Evolutionary conservation across 2,797 vertebrate genomes (phyloP).

Genomic region (Oreortyx pictus): DNA sequence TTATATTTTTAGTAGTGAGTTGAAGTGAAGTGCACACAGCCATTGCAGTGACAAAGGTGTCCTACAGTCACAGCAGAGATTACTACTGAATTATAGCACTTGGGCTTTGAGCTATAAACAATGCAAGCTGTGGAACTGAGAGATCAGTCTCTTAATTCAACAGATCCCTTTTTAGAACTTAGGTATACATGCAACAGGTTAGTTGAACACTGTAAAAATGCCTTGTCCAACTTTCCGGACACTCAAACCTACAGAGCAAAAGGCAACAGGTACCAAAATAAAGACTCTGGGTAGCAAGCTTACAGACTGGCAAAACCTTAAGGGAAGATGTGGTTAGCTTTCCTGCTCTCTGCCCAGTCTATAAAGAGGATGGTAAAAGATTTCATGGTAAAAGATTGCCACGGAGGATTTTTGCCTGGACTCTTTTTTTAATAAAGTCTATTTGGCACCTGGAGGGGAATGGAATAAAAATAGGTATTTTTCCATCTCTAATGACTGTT

Average conservation of each 20-base stretch:
- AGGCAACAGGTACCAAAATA: neutral
- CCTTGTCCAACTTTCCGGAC: neutral
- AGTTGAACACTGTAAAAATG: neutral
- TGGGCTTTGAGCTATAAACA: neutral
- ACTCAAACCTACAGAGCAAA: neutral
- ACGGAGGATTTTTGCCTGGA: slow-evolving; percentile 3
- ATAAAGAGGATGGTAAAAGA: neutral
- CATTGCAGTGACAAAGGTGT: neutral
- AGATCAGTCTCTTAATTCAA: fast-evolving
- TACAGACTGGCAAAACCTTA: neutral
- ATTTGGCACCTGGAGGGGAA: neutral
- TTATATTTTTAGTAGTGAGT: neutral
- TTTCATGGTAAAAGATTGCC: slow-evolving; percentile 11
- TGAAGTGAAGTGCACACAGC: neutral
- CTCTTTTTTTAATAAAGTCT: slow-evolving; percentile 9
- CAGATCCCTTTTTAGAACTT: neutral
- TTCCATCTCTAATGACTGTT: neutral
- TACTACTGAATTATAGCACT: neutral
- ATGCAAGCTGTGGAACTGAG: neutral
- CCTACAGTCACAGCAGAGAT: neutral
- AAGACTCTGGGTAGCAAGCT: neutral
- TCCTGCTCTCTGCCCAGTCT: neutral
- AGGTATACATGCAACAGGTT: neutral
- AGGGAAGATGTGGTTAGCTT: neutral
- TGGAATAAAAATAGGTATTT: slow-evolving; percentile 3